A percentile compares a stretch with the other conserved stretches of the same genome.
These are phyloP conservation scores for Micromys minutus DNA, from an alignment of 2,113 vertebrate genomes.

Conservation along the genomic window DNA sequence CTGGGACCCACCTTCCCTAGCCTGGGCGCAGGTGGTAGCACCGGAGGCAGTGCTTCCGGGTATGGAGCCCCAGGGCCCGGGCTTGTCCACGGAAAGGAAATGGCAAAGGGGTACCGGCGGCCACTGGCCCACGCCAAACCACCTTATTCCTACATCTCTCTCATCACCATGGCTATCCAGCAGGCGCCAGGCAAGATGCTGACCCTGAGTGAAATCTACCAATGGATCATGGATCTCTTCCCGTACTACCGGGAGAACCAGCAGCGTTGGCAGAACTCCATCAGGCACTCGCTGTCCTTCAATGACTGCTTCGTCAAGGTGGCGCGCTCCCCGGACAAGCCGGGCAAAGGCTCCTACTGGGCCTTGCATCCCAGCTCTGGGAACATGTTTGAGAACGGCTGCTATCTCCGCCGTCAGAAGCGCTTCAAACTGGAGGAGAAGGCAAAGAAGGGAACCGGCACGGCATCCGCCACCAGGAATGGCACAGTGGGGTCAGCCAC, in stretches of 20 bases:
- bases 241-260: slow-evolving; percentile 95
- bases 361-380: slow-evolving; percentile 93
- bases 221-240: slow-evolving; percentile 98
- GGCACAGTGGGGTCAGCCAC: neutral
- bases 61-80: slow-evolving; percentile 81
- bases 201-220: slow-evolving; percentile 95
- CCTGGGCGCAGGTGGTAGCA: slow-evolving; percentile 25
- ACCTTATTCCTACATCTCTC: slow-evolving; percentile 95
- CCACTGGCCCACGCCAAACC: slow-evolving; percentile 94
- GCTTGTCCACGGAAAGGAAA: slow-evolving; percentile 88
- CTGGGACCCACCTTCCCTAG: slow-evolving; percentile 82
- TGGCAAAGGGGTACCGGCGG: slow-evolving; percentile 90
- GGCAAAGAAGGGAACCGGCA: slow-evolving; percentile 81
- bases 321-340: slow-evolving; percentile 93
- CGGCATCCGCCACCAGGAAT: slow-evolving; percentile 79
- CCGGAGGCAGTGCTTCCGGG: slow-evolving; percentile 34
- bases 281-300: slow-evolving; percentile 95
- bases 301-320: slow-evolving; percentile 96
- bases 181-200: slow-evolving; percentile 95
- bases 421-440: slow-evolving; percentile 95
- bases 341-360: slow-evolving; percentile 95
- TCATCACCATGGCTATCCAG: slow-evolving; percentile 96
- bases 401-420: slow-evolving; percentile 94
- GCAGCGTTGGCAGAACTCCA: slow-evolving; percentile 96
- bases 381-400: slow-evolving; percentile 96